Evolutionary conservation across 1,140 invertebrate genomes (phyloP).

Genomic region (Papilio glaucus): DNA sequence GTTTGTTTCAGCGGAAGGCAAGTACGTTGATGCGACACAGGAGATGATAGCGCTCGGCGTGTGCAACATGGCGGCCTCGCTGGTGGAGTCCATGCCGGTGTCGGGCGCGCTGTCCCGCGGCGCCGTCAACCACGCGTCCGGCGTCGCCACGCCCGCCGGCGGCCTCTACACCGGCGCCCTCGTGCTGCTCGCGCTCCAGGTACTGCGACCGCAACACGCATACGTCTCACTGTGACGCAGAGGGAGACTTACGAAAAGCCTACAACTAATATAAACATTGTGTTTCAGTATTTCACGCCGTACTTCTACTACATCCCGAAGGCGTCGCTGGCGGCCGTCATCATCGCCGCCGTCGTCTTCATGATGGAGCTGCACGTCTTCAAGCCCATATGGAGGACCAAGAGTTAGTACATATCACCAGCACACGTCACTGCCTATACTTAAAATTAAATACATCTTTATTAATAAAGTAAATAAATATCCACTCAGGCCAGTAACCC

Average conservation of each 20-base stretch:
- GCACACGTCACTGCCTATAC: background rate
- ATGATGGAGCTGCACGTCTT: slow-evolving; percentile 93
- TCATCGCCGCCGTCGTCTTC: slow-evolving; percentile 92
- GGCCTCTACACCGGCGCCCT: slow-evolving; percentile 91
- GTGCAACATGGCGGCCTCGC: slow-evolving; percentile 93
- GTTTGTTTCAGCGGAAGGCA: slow-evolving; percentile 83
- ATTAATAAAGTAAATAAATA: too few species aligned
- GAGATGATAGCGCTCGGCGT: slow-evolving; percentile 91
- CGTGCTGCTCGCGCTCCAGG: slow-evolving; percentile 89
- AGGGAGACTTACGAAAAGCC: too few species aligned
- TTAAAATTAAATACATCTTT: background rate
- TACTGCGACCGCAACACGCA: slow-evolving; percentile 42
- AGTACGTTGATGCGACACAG: slow-evolving; percentile 89
- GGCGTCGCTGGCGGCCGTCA: slow-evolving; percentile 89
- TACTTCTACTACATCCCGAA: slow-evolving; percentile 92
- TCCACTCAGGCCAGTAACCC: too few species aligned
- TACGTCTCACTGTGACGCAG: too few species aligned
- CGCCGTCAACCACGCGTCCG: slow-evolving; percentile 94
- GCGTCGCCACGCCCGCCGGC: slow-evolving; percentile 92
- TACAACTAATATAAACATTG: too few species aligned
- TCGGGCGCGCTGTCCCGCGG: slow-evolving; percentile 93
- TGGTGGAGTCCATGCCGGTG: slow-evolving; percentile 93
- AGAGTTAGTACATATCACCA: slow-evolving; percentile 85
- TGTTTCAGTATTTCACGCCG: slow-evolving; percentile 90
- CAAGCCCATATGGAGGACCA: slow-evolving; percentile 91